phyloP scores from a whole-genome alignment of 2,888 invertebrate genomes.

The Frankliniella fusca region DNA sequence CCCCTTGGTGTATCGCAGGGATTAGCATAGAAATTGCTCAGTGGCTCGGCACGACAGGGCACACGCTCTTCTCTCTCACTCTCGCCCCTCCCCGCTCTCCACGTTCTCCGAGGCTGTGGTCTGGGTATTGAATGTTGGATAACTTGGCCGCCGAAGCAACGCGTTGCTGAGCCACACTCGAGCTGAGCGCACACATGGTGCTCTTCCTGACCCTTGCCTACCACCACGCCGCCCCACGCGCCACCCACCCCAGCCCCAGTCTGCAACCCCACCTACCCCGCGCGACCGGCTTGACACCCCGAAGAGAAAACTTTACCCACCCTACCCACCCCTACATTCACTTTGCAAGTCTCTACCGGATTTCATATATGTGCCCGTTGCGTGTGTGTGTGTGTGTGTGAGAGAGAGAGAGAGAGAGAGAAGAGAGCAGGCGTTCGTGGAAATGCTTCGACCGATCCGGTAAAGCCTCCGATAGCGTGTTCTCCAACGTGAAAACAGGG shows the following conservation, averaged over 20 bases:
- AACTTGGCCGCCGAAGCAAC: background rate
- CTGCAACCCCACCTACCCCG: background rate
- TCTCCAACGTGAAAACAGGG: too few relatives aligned
- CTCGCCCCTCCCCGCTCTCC: background rate
- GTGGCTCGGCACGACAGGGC: background rate
- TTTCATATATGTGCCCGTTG: background rate
- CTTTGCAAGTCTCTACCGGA: background rate
- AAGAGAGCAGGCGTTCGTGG: too few relatives aligned
- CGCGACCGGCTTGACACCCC: background rate
- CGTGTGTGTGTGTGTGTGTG: too few relatives aligned
- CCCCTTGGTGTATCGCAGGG: background rate
- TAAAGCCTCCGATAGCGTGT: too few relatives aligned
- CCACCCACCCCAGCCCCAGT: too few relatives aligned
- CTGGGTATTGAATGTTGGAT: slow-evolving; percentile 25
- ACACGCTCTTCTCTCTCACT: background rate
- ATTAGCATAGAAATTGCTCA: slow-evolving; percentile 23
- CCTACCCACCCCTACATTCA: background rate
- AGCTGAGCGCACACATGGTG: slow-evolving; percentile 21
- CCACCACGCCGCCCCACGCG: too few relatives aligned
- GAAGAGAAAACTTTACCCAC: background rate
- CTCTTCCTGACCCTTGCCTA: slow-evolving; percentile 4
- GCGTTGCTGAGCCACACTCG: background rate
- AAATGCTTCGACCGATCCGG: too few relatives aligned
- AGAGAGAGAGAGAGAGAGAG: too few relatives aligned
- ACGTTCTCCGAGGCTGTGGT: background rate